phyloP scores from a whole-genome alignment of 2,797 vertebrate species.

The Prionace glauca region DNA sequence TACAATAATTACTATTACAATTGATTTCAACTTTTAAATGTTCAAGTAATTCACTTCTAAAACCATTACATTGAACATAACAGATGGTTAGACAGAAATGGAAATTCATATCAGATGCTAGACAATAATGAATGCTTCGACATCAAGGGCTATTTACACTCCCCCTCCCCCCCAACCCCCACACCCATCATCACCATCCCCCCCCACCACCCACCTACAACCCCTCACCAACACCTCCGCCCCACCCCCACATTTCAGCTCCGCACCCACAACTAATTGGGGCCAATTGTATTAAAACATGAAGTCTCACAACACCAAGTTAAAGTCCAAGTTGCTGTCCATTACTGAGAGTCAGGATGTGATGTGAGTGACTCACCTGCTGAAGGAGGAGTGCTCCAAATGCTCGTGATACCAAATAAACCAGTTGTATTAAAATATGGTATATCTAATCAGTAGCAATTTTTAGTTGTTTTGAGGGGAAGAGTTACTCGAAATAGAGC shows the following conservation, averaged over 20 bases:
- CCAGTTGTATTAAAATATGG: neutral
- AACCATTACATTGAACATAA: neutral
- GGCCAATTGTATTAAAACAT: neutral
- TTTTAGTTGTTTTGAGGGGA: neutral
- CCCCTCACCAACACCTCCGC: too few relatives aligned
- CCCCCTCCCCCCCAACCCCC: neutral
- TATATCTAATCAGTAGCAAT: neutral
- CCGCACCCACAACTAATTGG: too few relatives aligned
- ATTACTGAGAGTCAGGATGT: too few relatives aligned
- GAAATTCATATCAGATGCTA: neutral
- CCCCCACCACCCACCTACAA: too few relatives aligned
- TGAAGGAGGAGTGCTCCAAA: neutral
- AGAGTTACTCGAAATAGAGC: neutral
- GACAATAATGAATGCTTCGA: neutral
- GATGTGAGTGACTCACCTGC: too few relatives aligned
- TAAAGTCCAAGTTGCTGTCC: too few relatives aligned
- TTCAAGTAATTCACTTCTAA: neutral
- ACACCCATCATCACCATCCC: too few relatives aligned
- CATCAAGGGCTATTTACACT: neutral
- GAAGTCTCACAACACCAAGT: too few relatives aligned
- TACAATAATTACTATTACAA: neutral
- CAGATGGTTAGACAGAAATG: neutral
- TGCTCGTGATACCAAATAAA: too few relatives aligned
- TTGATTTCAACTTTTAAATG: neutral
- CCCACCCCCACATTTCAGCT: too few relatives aligned